Evolutionary conservation across 2,888 invertebrate species (phyloP).

Genomic region (Drosophila eohydei): DNA sequence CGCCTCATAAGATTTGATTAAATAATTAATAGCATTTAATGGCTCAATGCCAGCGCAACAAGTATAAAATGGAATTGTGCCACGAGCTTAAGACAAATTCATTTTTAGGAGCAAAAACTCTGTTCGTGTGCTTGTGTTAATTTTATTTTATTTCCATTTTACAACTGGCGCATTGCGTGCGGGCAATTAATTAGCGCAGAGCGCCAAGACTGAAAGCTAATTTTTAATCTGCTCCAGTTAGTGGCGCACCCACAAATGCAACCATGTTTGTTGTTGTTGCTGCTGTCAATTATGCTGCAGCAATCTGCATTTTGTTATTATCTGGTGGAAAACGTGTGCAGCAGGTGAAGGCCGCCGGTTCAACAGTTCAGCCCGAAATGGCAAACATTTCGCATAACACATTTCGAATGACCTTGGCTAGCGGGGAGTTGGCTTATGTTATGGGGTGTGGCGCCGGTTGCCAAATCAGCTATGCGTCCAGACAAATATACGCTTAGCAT

Average conservation of each 20-base stretch:
- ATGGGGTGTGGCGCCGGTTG: constrained; percentile 54
- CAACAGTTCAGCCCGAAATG: constrained; percentile 45
- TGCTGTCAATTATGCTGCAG: constrained; percentile 19
- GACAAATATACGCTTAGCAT: constrained; percentile 36
- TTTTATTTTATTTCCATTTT: constrained; percentile 34
- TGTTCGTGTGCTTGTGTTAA: not conserved
- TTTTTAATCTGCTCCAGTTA: constrained; percentile 9
- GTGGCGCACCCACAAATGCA: constrained; percentile 10
- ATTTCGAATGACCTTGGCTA: constrained; percentile 45
- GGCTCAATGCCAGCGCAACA: constrained; percentile 56
- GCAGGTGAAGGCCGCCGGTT: constrained; percentile 27
- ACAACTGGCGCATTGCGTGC: constrained; percentile 58
- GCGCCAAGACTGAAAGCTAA: constrained; percentile 20
- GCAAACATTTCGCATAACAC: constrained; percentile 9
- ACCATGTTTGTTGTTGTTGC: constrained; percentile 13
- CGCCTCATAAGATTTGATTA: constrained; percentile 62
- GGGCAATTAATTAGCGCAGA: constrained; percentile 61
- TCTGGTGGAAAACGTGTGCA: not conserved
- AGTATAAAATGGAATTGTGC: constrained; percentile 45
- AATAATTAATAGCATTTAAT: constrained; percentile 65
- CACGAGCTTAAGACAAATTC: constrained; percentile 33
- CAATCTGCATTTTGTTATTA: constrained; percentile 18
- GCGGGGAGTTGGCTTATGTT: not conserved
- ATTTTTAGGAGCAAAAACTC: constrained; percentile 6
- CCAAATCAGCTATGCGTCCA: constrained; percentile 22